Evolutionary conservation across 2,888 invertebrate genomes (phyloP).

Genomic region (Melieria crassipennis): DNA sequence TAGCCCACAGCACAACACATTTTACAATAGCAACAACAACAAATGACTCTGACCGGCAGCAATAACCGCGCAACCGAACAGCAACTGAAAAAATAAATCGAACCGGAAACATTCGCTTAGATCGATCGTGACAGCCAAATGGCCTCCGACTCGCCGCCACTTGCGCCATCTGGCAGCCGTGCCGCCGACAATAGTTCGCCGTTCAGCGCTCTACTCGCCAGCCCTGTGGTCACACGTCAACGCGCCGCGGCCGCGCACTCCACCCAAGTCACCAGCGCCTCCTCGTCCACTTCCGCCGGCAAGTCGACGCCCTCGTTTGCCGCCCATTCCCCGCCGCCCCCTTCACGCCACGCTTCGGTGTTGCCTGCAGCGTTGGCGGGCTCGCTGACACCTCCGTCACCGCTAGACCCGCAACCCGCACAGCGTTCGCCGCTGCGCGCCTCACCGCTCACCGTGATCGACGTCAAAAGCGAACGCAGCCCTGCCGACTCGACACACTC

Average conservation of each 20-base stretch:
- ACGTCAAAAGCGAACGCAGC: constrained; percentile 3
- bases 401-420: constrained; percentile 6
- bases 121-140: constrained; percentile 7
- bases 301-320: background rate
- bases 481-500: constrained; percentile 2
- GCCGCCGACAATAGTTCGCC: constrained; percentile 34
- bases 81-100: background rate
- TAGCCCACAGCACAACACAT: too few species aligned
- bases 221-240: constrained; percentile 27
- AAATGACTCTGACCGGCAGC: background rate
- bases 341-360: constrained; percentile 40
- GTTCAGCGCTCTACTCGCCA: constrained; percentile 46
- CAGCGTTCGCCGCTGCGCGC: background rate
- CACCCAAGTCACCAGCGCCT: constrained; percentile 27
- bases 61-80: background rate
- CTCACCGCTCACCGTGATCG: background rate
- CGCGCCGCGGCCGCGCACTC: constrained; percentile 25
- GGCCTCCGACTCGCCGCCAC: constrained; percentile 49
- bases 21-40: background rate
- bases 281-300: constrained; percentile 34
- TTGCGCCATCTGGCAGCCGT: constrained; percentile 39
- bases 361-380: constrained; percentile 40
- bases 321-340: constrained; percentile 38
- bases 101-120: background rate
- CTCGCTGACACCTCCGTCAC: constrained; percentile 39